Evolutionary conservation across 2,888 invertebrate genomes (phyloP).

Genomic region (Tetragnatha montana): DNA sequence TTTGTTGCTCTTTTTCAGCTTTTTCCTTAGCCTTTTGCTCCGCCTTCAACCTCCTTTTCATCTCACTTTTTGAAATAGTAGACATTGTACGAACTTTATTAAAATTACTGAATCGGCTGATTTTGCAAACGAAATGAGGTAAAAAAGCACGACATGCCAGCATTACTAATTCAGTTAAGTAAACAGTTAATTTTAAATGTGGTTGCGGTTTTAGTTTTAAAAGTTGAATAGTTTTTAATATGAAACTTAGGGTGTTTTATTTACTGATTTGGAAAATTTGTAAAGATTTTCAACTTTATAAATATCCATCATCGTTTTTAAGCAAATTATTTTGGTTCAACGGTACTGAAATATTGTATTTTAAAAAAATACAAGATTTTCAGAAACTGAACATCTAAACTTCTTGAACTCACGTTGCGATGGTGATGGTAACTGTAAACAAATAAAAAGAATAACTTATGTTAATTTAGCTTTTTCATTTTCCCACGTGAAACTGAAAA

Average conservation of each 20-base stretch:
- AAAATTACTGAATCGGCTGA: background rate
- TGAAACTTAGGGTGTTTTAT: too few species aligned
- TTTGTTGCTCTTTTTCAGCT: conserved; percentile 79
- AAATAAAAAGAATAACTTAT: too few species aligned
- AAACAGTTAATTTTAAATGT: conserved; percentile 38
- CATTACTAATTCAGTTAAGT: conserved; percentile 20
- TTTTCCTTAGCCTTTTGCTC: conserved; percentile 96
- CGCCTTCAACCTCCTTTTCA: conserved; percentile 92
- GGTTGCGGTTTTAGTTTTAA: background rate
- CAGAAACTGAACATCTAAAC: background rate
- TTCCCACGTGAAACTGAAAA: background rate
- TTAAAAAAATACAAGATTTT: too few species aligned
- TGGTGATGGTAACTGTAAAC: conserved; percentile 45
- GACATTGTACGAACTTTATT: conserved; percentile 27
- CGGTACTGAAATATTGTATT: too few species aligned
- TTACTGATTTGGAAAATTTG: too few species aligned
- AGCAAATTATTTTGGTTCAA: too few species aligned
- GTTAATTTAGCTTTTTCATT: too few species aligned
- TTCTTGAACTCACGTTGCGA: conserved; percentile 19
- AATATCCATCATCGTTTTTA: too few species aligned
- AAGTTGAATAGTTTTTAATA: too few species aligned
- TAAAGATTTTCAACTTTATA: too few species aligned
- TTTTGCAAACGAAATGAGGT: conserved; percentile 9
- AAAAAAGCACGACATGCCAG: conserved; percentile 60
- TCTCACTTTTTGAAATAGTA: conserved; percentile 83